Evolutionary conservation across 2,888 invertebrate genomes (phyloP), one percentile per base, ranked within the genome.

Genomic region (Hemistola chrysoprasaria): DNA sequence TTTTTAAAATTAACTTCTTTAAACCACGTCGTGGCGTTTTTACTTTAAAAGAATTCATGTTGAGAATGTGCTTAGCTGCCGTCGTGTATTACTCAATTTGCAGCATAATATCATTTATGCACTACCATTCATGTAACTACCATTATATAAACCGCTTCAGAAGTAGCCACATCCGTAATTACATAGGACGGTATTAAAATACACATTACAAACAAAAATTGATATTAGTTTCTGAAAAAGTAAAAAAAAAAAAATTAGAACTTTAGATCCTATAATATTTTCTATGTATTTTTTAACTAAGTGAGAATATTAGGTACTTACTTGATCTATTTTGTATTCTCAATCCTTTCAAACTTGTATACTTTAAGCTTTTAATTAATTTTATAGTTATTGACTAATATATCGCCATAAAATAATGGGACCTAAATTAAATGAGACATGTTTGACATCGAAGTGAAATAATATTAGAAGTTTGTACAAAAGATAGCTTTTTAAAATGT

Each of bases 401-500:
- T 48, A 37, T 59, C 49, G 65, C 69, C 43, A 38, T 38, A 39
- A 27, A 37, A 16, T 22, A 3, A 30, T 27, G 34, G 43, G 62
- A 67, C 62, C 62, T 65, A 59, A 51, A 31, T 36, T 26, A 41
- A n/a, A 41, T 39, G 40, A 42, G 36, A 41, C 40, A 29, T 22
- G 42, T 32, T 44, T 38, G 41, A 47, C 44, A 34, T 43, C 47
- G 39, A 47, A 37, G 9, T 30, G 32, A 44, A 50, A 45, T 40
- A n/a, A n/a, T n/a, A n/a, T n/a, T n/a, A n/a, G 44, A 60, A 53
- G 52, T 67, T 69, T 75, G 68, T 77, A 73, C 66, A 73, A 71
- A 75, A 49, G 43, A 62, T 61, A 54, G 75, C 78, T 81, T 83
- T 41, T 75, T 72, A 65, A 71, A 73, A 66, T 72, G 65, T 74